Conservation (phyloP, 2,113 vertebrate genomes). For the Colinus virginianus region DNA sequence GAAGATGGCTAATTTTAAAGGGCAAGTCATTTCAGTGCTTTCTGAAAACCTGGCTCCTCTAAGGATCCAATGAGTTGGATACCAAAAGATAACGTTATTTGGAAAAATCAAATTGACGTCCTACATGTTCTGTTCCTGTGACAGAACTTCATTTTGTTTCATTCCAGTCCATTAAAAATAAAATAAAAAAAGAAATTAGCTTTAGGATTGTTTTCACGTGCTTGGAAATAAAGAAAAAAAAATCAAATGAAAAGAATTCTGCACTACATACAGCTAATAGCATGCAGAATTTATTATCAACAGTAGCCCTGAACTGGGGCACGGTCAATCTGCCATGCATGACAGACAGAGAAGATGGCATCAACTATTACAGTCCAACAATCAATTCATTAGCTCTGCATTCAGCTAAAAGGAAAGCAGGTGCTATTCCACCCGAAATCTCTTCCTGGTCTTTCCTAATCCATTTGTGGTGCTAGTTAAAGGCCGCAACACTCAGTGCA, state of each 20-base stretch:
- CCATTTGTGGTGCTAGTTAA: not conserved
- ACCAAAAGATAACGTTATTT: not conserved
- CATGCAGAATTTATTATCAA: not conserved
- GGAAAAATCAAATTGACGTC: constrained; percentile 11
- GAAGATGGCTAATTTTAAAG: not conserved
- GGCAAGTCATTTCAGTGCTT: not conserved
- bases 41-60: not conserved
- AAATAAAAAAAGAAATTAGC: not conserved
- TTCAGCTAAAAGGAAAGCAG: not conserved
- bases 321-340: not conserved
- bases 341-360: not conserved
- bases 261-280: not conserved
- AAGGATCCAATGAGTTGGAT: not conserved
- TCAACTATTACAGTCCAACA: not conserved
- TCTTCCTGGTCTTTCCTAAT: not conserved
- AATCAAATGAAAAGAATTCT: not conserved
- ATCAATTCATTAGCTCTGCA: not conserved
- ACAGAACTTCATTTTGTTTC: not conserved
- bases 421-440: not conserved
- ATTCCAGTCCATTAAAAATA: not conserved
- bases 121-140: not conserved
- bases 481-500: not conserved
- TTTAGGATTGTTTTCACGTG: not conserved
- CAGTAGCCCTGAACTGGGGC: not conserved
- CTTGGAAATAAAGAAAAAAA: not conserved